Evolutionary conservation across 2,888 invertebrate genomes (phyloP), one percentile per base, ranked within the genome.

Genomic region (Eremobia ochroleuca): DNA sequence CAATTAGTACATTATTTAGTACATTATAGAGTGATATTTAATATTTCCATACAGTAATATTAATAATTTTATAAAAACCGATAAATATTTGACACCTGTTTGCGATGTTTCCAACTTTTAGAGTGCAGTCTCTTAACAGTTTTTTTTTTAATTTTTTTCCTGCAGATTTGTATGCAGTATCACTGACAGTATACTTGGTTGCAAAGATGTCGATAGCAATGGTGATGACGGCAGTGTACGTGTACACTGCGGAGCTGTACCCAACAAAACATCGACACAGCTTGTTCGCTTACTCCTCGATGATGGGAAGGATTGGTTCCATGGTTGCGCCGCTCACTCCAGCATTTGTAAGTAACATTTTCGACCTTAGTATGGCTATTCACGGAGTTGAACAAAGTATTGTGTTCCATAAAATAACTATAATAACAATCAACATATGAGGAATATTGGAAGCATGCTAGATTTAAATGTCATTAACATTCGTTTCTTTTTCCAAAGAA

Each of bases 241-340:
- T 97, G 72, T 97, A 97, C 88, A 97, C 97, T 0, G 95, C 97
- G 15, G 97, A 97, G 92, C 93, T 97, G 88, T 97, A 97, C 90
- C 97, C 97, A 0, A 97, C 97, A 1, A 95, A 95, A 69, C 92
- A 97, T 82, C 92, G 97, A 59, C 97, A 97, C 88, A 97, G 97
- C 25, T 92, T 97, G 79, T 97, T 97, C 89, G 97, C 97, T 2
- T 96, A 95, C 76, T 97, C 97, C 88, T 97, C 97, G 11, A 97
- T 97, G 96, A 95, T 97, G 79, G 97, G 97, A 43, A 94, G 97
- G 61, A 94, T 97, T 59, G 97, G 97, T 11, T 97, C 97, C 1
- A 97, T 97, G 91, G 88, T 97, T 25, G 97, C 97, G 4, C 97
- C 97, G 2, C 97, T 97, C 87, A 97, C 97, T 52, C 97, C 97